Evolutionary conservation across 1,140 invertebrate species (phyloP), one percentile per base, ranked within the genome.

Genomic region (Caenorhabditis inopinata): DNA sequence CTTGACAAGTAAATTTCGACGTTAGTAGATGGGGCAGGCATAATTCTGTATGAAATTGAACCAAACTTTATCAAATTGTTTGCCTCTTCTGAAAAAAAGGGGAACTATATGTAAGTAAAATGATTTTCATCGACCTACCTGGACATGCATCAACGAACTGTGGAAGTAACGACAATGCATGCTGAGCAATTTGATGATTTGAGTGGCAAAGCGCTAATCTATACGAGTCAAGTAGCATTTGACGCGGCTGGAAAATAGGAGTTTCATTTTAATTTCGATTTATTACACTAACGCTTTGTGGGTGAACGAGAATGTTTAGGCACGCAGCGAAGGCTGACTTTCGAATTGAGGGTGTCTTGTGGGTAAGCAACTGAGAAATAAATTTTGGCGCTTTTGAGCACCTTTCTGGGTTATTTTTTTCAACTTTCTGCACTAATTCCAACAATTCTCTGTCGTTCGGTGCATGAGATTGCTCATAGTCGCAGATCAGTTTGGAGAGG

Each of bases 51-150:
- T 16, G 58, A 29, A 9, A 42, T 42, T 18, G 58, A 38, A 6
- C 58, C 32, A n/a, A 42, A 68, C 32, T 68, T 68, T 68, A 68
- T 68, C 58, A 68, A 12, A 9, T 42, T 68, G n/a, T 68, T 68
- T 18, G 58, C 58, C 38, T 68, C 58, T 21, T 68, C 58, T 68
- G 32, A 18, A 68, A 38, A n/a, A n/a, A n/a, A n/a, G n/a, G n/a
- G n/a, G 48, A 38, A 7, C 14, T 7, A 42, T 42, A 42, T 42
- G 38, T 7, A 42, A 42, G 14, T 42, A 14, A 42, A 14, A 7
- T 42, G 5, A 38, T 42, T 68, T 4, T 9, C 1, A 21, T 68
- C 11, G 38, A 21, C 23, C 0, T 42, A 68, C 58, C 58, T 42
- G 58, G 58, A 21, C 58, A 68, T 2, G 32, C 32, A 12, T 68